Percentiles rank a stretch among this genome's conserved stretches.
Evolutionary conservation across 2,797 vertebrate genomes (phyloP).

Genomic region (Parauchenoglanis ngamensis): DNA sequence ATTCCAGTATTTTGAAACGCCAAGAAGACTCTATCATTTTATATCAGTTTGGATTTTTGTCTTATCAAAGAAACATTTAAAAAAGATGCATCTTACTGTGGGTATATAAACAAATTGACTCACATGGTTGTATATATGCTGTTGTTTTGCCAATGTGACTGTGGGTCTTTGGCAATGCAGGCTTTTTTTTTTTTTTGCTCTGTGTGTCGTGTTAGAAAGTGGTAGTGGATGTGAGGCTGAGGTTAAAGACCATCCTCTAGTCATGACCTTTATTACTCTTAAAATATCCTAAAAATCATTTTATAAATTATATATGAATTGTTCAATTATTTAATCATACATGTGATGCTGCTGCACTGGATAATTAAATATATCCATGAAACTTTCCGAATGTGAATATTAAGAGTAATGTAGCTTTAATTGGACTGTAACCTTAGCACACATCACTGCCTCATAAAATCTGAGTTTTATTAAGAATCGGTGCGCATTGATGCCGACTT

Average conservation of each 20-base stretch:
- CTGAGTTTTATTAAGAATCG: conserved; percentile 68
- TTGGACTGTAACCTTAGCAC: conserved; percentile 66
- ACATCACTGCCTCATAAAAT: conserved; percentile 62
- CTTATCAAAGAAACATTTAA: not conserved
- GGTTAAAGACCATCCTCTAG: conserved; percentile 1
- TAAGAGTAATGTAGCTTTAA: conserved; percentile 69
- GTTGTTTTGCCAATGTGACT: not conserved
- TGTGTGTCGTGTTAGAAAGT: not conserved
- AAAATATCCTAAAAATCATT: not conserved
- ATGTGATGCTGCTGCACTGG: conserved; percentile 58
- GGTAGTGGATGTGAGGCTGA: not conserved
- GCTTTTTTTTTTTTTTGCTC: not conserved
- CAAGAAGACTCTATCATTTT: not conserved
- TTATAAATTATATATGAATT: conserved; percentile 8
- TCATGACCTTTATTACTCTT: conserved; percentile 12
- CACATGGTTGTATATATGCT: not conserved
- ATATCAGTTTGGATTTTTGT: not conserved
- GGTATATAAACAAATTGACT: not conserved
- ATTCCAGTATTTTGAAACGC: not conserved
- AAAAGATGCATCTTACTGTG: not conserved
- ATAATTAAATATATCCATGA: conserved; percentile 50
- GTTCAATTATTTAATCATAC: conserved; percentile 54
- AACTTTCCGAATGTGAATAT: conserved; percentile 52
- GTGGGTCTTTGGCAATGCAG: not conserved
- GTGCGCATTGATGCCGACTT: conserved; percentile 66